Base-by-base conservation (phyloP, 2,888 invertebrate species). In the Pandemis cinnamomeana region DNA sequence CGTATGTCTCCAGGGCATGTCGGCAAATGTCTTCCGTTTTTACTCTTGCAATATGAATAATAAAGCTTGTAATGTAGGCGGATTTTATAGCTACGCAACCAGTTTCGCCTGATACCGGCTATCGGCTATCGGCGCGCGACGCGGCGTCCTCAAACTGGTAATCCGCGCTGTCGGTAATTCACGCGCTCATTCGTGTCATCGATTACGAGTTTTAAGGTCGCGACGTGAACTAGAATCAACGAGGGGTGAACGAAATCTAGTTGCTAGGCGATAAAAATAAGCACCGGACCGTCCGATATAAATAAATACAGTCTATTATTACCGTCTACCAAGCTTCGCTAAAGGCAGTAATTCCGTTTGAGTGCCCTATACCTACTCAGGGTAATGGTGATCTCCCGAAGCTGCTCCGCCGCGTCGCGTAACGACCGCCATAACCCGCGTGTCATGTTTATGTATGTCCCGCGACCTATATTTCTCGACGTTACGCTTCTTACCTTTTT, bases 111-210 rank as follows among this genome's bases (percentile, higher is more conserved):
- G 42, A 55, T 72, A 67, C 67, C 61, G 55, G n/a, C n/a, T 72
- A 67, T 71, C 61, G 55, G 27, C 20, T 64, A 71, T 66, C 58
- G 64, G 51, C 58, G 61, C 60, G n/a, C 58, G 64, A 70, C 58
- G 61, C 61, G 15, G 58, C 44, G 62, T 55, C 64, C 63, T 69
- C 48, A 11, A 53, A 62, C 61, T 42, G 63, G 67, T 67, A 72
- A 62, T 55, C 68, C 72, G 53, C 53, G 58, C 20, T 20, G 46
- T 8, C 66, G 66, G 72, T 72, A 72, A 69, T 69, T 64, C 72
- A 69, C 72, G 58, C 68, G 58, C 68, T 51, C 48, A 64, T 72
- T 48, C 64, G 69, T 73, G 73, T 60, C 73, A 69, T 73, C 73
- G 69, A 73, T 69, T 73, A 67, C 68, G 13, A 69, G 46, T 66